A percentile compares a stretch with the other conserved stretches of the same genome.
These are phyloP conservation scores for Xyrauchen texanus DNA, from an alignment of 2,113 vertebrate genomes.

Conservation along the genomic window DNA sequence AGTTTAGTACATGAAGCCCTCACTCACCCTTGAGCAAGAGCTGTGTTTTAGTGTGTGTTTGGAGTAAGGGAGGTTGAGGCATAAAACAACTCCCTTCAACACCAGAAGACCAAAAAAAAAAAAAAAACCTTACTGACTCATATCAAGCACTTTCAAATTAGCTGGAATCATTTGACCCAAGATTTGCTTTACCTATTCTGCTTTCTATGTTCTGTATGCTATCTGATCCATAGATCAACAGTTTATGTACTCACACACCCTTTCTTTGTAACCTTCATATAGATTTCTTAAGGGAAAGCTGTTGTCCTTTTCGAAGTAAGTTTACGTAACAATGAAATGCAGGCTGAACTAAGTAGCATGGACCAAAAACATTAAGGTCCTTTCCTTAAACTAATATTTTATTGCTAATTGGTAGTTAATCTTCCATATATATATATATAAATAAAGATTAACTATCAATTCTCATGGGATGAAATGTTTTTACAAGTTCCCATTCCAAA, in stretches of 20 bases:
- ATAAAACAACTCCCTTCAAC: background rate
- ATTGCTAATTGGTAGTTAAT: background rate
- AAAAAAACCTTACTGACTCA: too few species aligned
- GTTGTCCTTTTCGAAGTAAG: conserved; percentile 25
- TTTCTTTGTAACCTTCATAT: conserved; percentile 20
- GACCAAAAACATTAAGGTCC: conserved; percentile 6
- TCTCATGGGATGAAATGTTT: background rate
- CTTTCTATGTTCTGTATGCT: background rate
- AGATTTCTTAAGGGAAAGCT: conserved; percentile 8
- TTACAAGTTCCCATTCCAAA: background rate
- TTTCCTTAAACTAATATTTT: background rate
- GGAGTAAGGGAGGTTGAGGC: background rate
- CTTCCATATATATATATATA: background rate
- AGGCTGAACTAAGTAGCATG: background rate
- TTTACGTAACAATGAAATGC: conserved; percentile 25
- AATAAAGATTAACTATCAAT: background rate
- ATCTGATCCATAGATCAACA: conserved; percentile 20
- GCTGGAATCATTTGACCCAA: background rate
- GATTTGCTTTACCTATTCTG: background rate
- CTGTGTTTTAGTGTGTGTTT: background rate
- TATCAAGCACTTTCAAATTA: background rate
- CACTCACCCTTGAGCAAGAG: conserved; percentile 8
- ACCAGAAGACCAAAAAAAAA: too few species aligned
- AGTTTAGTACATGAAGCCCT: conserved; percentile 19
- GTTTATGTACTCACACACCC: conserved; percentile 23